These are phyloP conservation scores for Lasioglossum marginatum DNA, from an alignment of 2,888 invertebrate genomes.

Conservation along the genomic window DNA sequence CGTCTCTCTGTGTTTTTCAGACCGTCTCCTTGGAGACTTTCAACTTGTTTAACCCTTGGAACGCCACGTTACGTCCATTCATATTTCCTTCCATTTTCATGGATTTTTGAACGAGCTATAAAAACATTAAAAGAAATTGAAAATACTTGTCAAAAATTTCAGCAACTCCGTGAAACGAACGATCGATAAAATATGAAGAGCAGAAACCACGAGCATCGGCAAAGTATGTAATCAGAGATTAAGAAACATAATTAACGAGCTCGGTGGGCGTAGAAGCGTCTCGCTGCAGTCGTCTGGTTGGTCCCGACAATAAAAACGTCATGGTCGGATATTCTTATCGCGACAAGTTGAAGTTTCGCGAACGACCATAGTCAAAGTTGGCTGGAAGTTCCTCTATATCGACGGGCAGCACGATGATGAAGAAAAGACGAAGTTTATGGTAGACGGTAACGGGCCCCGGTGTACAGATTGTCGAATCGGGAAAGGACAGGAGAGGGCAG, in stretches of 20 bases:
- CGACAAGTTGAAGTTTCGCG: conserved; percentile 8
- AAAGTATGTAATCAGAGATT: not conserved
- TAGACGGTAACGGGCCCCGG: conserved; percentile 62
- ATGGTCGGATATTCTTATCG: conserved; percentile 24
- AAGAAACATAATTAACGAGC: not conserved
- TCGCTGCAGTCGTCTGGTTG: not conserved
- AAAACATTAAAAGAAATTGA: too few relatives aligned
- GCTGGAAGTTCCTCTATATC: conserved; percentile 56
- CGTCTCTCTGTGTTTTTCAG: not conserved
- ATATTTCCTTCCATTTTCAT: not conserved
- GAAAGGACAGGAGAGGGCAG: conserved; percentile 80
- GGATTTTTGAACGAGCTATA: too few relatives aligned
- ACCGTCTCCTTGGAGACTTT: not conserved
- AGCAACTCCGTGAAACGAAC: not conserved
- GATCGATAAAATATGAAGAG: not conserved
- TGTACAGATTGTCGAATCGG: conserved; percentile 75
- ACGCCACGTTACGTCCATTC: not conserved
- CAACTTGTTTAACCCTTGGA: not conserved
- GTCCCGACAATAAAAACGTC: conserved; percentile 19
- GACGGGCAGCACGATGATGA: conserved; percentile 52
- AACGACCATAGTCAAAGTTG: conserved; percentile 40
- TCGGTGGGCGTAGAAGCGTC: not conserved
- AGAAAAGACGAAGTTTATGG: conserved; percentile 68
- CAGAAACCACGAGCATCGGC: not conserved
- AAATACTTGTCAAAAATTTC: not conserved